Percentiles rank a stretch among this genome's conserved stretches.
These are phyloP conservation scores for Caenorhabditis tropicalis DNA, from an alignment of 1,140 invertebrate species.

Conservation along the genomic window DNA sequence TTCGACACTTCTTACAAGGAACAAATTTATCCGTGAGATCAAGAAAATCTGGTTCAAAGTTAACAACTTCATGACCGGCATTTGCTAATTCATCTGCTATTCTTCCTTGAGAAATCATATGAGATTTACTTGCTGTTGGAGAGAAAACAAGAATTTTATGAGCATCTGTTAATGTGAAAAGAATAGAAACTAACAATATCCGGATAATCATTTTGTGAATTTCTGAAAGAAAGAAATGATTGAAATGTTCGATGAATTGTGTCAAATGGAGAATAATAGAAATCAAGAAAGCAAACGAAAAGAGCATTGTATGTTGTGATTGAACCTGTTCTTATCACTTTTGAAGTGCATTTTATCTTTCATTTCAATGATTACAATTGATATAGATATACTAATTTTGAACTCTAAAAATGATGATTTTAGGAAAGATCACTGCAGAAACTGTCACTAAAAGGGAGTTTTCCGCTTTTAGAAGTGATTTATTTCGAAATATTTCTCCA, in stretches of 20 bases:
- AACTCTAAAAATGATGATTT: conserved; percentile 24
- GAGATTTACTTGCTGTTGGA: conserved; percentile 55
- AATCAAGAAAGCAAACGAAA: neutral
- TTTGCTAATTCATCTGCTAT: conserved; percentile 57
- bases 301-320: neutral
- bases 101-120: conserved; percentile 57
- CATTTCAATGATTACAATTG: neutral
- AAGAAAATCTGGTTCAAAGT: conserved; percentile 49
- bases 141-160: conserved; percentile 88
- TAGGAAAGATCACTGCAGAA: neutral
- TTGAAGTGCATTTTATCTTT: neutral
- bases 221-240: neutral
- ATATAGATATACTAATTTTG: neutral
- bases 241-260: too few relatives aligned
- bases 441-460: neutral
- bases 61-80: conserved; percentile 54
- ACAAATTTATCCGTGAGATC: conserved; percentile 35
- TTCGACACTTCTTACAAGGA: conserved; percentile 32
- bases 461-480: neutral
- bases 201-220: conserved; percentile 5
- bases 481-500: neutral
- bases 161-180: conserved; percentile 8
- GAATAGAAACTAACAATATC: neutral
- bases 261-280: neutral
- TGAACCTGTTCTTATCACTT: neutral